phyloP scores from a whole-genome alignment of 2,888 invertebrate genomes.

The Raillietiella orientalis region DNA sequence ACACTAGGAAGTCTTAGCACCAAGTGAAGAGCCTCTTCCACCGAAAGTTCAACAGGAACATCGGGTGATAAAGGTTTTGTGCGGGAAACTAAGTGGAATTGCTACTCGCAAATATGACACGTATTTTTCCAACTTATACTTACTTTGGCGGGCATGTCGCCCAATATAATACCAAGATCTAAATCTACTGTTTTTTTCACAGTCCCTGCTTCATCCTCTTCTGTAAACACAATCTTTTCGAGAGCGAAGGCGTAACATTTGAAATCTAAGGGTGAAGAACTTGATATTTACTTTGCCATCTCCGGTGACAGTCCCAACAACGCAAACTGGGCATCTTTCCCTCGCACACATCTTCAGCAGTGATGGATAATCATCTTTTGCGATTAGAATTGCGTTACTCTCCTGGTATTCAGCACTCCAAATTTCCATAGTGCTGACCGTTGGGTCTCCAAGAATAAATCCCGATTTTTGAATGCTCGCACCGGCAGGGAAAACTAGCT shows the following conservation, averaged over 20 bases:
- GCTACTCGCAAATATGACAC: background rate
- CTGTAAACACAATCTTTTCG: conserved; percentile 8
- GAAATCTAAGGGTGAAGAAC: background rate
- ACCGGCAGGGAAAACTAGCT: conserved; percentile 76
- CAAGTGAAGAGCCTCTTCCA: conserved; percentile 25
- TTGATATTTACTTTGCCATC: conserved; percentile 25
- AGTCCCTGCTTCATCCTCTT: conserved; percentile 32
- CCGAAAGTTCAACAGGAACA: conserved; percentile 22
- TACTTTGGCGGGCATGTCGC: conserved; percentile 48
- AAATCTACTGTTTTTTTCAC: too few relatives aligned
- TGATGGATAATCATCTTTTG: conserved; percentile 23
- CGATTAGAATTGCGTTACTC: conserved; percentile 59
- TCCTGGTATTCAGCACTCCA: conserved; percentile 99
- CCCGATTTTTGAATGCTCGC: conserved; percentile 56
- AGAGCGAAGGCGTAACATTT: background rate
- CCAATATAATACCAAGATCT: conserved; percentile 56
- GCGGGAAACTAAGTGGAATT: background rate
- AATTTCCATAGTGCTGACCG: conserved; percentile 61
- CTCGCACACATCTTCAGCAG: conserved; percentile 38
- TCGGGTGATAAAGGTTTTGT: conserved; percentile 13
- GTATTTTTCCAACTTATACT: background rate
- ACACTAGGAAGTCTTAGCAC: conserved; percentile 35
- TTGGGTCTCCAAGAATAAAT: conserved; percentile 77
- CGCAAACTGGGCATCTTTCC: conserved; percentile 68
- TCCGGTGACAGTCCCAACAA: conserved; percentile 71